Evolutionary conservation across 2,113 vertebrate genomes (phyloP), one percentile per base, ranked within the genome.

Genomic region (Oncorhynchus clarkii): DNA sequence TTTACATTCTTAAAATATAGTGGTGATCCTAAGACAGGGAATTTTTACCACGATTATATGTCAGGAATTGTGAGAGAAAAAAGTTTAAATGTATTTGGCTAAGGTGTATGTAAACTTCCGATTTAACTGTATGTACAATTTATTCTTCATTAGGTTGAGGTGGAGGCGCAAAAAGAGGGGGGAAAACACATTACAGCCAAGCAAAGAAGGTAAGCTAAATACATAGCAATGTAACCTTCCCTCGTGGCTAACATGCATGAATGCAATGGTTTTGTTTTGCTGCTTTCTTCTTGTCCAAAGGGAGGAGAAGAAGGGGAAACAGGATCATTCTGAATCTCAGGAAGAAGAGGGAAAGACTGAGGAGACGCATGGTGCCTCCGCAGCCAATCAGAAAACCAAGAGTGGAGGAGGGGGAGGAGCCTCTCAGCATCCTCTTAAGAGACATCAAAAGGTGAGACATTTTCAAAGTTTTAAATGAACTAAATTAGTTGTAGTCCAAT

Each of bases 111-210:
- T 34, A 34, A 34, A 34, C 34, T 34, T 34, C 6, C 1, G 1
- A 34, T 7, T 34, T 34, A 34, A 34, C 34, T 34, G 34, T 34
- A 62, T 22, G 59, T 62, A 22, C n/a, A 62, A 29, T 51, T 57
- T 26, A 75, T 70, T 77, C 71, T 87, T 11, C 65, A 72, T 69
- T 78, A 99, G 97, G 77, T 64, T 51, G 94, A 95, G 4, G 76
- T 72, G 62, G 95, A 94, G 72, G 77, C 88, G 71, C 95, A 94
- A 54, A 54, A 54, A 11, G 8, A 57, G 66, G 93, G 92, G 34
- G 92, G 89, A 59, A 96, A 97, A 86, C 96, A 97, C 80, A 90
- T 98, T 81, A 96, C 96, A 54, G 96, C 96, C 81, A 99, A 96
- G 87, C 95, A 99, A 90, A 94, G 95, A 85, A 95, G 97, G 98